Base-by-base conservation (phyloP, 1,140 invertebrate genomes). In the Micrasema minimum region DNA sequence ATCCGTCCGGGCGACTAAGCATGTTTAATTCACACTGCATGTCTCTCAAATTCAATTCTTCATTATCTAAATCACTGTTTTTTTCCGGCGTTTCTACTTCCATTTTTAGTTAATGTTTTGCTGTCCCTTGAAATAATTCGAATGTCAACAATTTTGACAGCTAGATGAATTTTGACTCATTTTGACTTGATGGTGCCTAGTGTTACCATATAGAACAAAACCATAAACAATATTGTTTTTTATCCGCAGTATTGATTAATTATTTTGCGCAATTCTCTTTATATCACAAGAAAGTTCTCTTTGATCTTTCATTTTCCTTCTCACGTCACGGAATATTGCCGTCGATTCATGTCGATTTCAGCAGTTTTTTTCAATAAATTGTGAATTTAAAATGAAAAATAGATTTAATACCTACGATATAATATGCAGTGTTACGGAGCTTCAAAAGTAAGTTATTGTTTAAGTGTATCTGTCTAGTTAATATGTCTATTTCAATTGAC, bases 381-480 rank as follows among this genome's bases (percentile, higher is more conserved):
- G 20, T 59, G 16, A 37, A 23, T 35, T 71, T 72, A 89, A 83
- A 78, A 97, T 98, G 95, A 98, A 98, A 85, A 91, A 88, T 10
- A 86, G 94, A 80, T 98, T 96, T 81, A 95, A 93, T 79, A 95
- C 95, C 0, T 92, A 92, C 77, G 96, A 98, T 85, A 91, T 98
- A 66, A 88, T 93, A 70, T 96, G 94, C 78, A 90, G 89, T 74
- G 83, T 97, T 16, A 89, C 90, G 51, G 96, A 97, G 83, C 80
- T 98, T 22, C 91, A 94, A 85, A 91, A 88, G 92, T 94, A 87
- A 83, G 82, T 83, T 67, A 46, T 64, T 6, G 0, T 31, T n/a
- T 10, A 22, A 1, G 50, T 53, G 12, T 43, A 10, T 31, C 26
- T 31, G 26, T 31, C 7, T 31, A 38, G 16, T 59, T 20, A 41